Conservation (phyloP, 2,113 vertebrate species). For the Cephalopholis sonnerati region DNA sequence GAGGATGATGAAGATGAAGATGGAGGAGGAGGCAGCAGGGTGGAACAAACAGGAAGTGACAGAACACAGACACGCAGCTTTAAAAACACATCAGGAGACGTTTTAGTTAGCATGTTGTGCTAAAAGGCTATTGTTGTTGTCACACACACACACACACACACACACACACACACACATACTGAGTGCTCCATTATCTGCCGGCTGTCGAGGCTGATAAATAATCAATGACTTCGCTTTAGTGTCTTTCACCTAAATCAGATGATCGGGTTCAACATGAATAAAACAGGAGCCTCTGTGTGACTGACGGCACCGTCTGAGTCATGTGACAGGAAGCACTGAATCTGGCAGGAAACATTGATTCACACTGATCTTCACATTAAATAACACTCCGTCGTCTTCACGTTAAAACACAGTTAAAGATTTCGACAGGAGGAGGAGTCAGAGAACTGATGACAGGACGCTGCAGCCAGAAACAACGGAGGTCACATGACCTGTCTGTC, state of each 20-base stretch:
- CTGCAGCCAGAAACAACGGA: no score
- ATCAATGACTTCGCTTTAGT: conserved; percentile 46
- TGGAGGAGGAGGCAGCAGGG: neutral
- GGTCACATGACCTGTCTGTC: no score
- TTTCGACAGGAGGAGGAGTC: no score
- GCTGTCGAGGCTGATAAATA: conserved; percentile 38
- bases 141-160: neutral
- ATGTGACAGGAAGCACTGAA: no score
- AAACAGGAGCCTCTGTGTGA: no score
- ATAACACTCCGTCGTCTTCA: no score
- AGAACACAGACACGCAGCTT: conserved; percentile 25
- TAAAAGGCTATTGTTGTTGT: conserved; percentile 57
- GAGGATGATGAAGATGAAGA: no score
- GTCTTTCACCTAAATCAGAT: conserved; percentile 46
- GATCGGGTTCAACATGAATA: conserved; percentile 5
- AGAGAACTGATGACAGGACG: no score
- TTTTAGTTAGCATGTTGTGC: conserved; percentile 56
- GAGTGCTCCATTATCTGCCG: conserved; percentile 42
- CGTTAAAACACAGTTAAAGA: no score
- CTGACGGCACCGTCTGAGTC: no score
- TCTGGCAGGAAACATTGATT: no score
- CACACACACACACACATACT: conserved; percentile 36
- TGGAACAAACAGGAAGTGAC: conserved; percentile 50
- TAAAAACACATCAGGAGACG: conserved; percentile 37
- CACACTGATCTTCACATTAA: no score